Conservation (phyloP, 2,113 vertebrate genomes). For the Campylomormyrus tamandua region DNA sequence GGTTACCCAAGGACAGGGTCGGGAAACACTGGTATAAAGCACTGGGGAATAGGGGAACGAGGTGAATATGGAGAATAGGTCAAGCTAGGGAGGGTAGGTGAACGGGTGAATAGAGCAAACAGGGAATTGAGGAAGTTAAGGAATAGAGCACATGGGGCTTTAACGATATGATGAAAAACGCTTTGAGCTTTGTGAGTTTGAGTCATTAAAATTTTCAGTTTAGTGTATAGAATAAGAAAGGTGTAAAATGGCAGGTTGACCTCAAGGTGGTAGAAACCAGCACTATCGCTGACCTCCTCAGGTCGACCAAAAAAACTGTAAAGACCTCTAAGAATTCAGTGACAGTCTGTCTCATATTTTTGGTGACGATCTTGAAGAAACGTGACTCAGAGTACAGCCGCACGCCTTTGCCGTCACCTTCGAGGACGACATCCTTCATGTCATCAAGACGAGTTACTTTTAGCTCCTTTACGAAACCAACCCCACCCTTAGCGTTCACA, state of each 20-base stretch:
- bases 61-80: not conserved
- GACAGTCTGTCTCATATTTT: not conserved
- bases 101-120: not conserved
- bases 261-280: not conserved
- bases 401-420: not conserved
- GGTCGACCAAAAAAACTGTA: not conserved
- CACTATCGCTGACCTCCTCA: not conserved
- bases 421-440: not conserved
- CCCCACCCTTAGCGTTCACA: constrained; percentile 1
- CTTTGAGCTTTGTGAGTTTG: not conserved
- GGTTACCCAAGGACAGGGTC: not conserved
- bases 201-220: not conserved
- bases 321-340: not conserved
- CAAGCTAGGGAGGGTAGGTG: not conserved
- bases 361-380: not conserved
- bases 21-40: not conserved
- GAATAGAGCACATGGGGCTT: not conserved
- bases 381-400: not conserved
- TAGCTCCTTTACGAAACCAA: constrained; percentile 8
- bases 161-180: not conserved
- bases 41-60: not conserved
- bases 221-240: not conserved
- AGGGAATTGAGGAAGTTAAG: not conserved
- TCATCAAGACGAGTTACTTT: not conserved
- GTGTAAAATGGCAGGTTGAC: not conserved